phyloP scores from a whole-genome alignment of 2,797 vertebrate species.

The Gymnoscopelus microlampas region DNA sequence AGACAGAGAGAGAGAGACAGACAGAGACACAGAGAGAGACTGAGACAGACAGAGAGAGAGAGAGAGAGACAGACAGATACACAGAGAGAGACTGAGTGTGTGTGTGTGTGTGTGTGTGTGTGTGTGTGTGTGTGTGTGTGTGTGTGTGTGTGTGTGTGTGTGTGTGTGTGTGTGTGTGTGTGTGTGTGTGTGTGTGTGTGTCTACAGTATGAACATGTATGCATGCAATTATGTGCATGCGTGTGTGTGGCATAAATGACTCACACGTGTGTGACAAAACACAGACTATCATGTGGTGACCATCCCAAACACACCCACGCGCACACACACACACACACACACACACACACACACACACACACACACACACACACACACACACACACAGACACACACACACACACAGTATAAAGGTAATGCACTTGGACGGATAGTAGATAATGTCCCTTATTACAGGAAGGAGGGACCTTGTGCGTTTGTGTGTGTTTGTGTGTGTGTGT shows the following conservation, averaged over 20 bases:
- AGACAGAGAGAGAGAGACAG: constrained; percentile 20
- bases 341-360: constrained; percentile 9
- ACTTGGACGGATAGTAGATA: constrained; percentile 49
- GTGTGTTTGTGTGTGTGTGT: not conserved
- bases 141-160: constrained; percentile 22
- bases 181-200: not conserved
- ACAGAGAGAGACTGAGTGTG: constrained; percentile 3
- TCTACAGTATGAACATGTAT: too few species aligned
- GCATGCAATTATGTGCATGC: not conserved
- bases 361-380: not conserved
- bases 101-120: constrained; percentile 27
- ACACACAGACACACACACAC: not conserved
- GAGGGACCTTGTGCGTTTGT: not conserved
- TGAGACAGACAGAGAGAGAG: too few species aligned
- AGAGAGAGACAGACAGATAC: too few species aligned
- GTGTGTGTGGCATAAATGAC: not conserved
- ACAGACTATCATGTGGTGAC: constrained; percentile 31
- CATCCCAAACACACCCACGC: constrained; percentile 7
- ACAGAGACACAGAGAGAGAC: too few species aligned
- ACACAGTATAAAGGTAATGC: constrained; percentile 39
- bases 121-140: constrained; percentile 21
- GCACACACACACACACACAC: constrained; percentile 19
- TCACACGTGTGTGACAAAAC: constrained; percentile 19
- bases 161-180: constrained; percentile 9
- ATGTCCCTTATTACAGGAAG: constrained; percentile 33